Base-by-base conservation (phyloP, 2,888 invertebrate genomes). In the Sesia apiformis region DNA sequence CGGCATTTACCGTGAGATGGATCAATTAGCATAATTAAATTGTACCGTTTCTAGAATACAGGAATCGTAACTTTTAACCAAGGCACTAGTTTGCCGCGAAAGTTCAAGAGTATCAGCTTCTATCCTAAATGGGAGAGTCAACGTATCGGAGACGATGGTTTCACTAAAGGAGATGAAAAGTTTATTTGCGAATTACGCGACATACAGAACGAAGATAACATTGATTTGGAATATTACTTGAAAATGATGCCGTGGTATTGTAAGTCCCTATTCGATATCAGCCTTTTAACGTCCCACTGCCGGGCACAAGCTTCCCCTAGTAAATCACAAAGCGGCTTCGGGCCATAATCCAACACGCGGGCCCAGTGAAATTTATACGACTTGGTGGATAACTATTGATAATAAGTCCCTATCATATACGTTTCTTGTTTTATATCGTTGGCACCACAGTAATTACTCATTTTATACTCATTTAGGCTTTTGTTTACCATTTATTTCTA, bases 71-170 rank as follows among this genome's bases (percentile, higher is more conserved):
- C 65, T 0, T 86, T 65, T 60, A 69, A 67, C 54, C 63, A 74
- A 49, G 85, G 82, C 3, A 59, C 63, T 23, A 67, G 54, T 50
- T 5, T 58, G 2, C 60, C 74, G 3, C 67, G 59, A 55, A 63
- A 64, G 49, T 85, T 82, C 58, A 60, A 74, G 4, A 56, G 59
- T 41, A 65, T 60, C 3, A 69, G 56, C 38, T 85, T 84, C 55
- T 75, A 69, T 52, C 77, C 84, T 0, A 70, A 77, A 55, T 88
- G 88, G 88, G 87, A 84, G 59, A 80, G 64, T 54, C 62, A 82
- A n/a, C 65, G 76, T 57, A 40, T 59, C 4, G 62, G 54, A n/a
- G 72, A 74, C 2, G 69, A 72, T n/a, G 3, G 57, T 0, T 84
- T 81, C 57, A 64, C 76, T 3, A 70, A 66, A 57, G 64, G 65